Conservation (phyloP, 2,113 vertebrate genomes). For the Eptesicus fuscus region DNA sequence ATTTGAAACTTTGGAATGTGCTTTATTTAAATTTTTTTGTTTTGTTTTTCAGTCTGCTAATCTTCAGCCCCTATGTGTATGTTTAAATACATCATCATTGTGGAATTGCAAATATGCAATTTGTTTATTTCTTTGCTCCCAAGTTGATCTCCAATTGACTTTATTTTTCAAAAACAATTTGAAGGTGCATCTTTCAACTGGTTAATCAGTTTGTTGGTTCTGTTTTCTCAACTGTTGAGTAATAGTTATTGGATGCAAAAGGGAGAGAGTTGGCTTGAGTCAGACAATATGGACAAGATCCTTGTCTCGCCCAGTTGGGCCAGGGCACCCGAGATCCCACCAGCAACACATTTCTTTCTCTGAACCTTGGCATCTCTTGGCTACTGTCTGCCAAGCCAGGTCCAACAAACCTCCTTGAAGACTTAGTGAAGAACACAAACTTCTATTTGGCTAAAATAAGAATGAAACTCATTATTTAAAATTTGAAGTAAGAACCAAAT, state of each 20-base stretch:
- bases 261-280: neutral
- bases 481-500: neutral
- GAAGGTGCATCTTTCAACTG: constrained; percentile 21
- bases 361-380: constrained; percentile 1
- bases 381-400: neutral
- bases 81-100: constrained; percentile 6
- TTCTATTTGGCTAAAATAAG: constrained; percentile 11
- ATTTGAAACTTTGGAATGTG: neutral
- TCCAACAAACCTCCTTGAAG: constrained; percentile 10
- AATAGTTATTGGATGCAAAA: constrained; percentile 40
- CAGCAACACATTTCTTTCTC: constrained; percentile 9
- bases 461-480: neutral
- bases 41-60: neutral
- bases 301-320: neutral
- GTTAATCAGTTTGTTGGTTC: constrained; percentile 43
- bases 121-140: constrained; percentile 44
- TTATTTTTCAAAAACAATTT: constrained; percentile 56
- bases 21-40: neutral
- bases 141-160: neutral
- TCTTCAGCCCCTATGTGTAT: neutral
- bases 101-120: neutral
- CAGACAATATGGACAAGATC: neutral
- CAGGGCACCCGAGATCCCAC: constrained; percentile 46
- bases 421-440: neutral
- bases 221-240: constrained; percentile 35